Conservation (phyloP, 2,888 invertebrate species). For the Fissipunctia ypsillon region DNA sequence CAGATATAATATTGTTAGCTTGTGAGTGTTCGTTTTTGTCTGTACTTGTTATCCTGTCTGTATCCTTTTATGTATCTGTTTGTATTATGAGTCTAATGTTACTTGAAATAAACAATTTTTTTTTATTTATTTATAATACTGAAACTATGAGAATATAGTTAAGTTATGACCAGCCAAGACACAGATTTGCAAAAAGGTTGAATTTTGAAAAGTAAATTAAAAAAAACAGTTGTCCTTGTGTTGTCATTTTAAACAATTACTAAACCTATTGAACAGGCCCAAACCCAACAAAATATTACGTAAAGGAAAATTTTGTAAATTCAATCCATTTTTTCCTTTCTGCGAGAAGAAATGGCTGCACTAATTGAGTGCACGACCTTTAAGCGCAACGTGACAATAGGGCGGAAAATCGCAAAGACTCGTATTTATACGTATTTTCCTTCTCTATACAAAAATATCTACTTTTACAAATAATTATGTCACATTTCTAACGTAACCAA, state of each 20-base stretch:
- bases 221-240: background rate
- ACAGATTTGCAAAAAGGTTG: too few relatives aligned
- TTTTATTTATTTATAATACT: too few relatives aligned
- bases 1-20: too few relatives aligned
- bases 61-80: too few relatives aligned
- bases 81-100: too few relatives aligned
- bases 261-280: background rate
- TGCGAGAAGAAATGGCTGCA: constrained; percentile 20
- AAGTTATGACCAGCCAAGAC: too few relatives aligned
- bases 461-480: constrained; percentile 25
- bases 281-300: background rate
- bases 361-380: constrained; percentile 54
- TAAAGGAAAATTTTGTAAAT: constrained; percentile 5
- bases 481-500: constrained; percentile 18
- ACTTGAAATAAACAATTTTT: too few relatives aligned
- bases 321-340: constrained; percentile 8
- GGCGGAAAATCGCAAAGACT: constrained; percentile 18
- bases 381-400: constrained; percentile 28
- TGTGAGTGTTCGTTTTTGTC: too few relatives aligned
- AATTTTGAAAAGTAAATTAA: too few relatives aligned
- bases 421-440: constrained; percentile 14
- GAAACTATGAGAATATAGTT: too few relatives aligned
- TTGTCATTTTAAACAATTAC: background rate
- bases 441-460: constrained; percentile 12
- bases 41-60: too few relatives aligned